Conservation (phyloP, 2,797 vertebrate genomes). For the Coregonus sp. region DNA sequence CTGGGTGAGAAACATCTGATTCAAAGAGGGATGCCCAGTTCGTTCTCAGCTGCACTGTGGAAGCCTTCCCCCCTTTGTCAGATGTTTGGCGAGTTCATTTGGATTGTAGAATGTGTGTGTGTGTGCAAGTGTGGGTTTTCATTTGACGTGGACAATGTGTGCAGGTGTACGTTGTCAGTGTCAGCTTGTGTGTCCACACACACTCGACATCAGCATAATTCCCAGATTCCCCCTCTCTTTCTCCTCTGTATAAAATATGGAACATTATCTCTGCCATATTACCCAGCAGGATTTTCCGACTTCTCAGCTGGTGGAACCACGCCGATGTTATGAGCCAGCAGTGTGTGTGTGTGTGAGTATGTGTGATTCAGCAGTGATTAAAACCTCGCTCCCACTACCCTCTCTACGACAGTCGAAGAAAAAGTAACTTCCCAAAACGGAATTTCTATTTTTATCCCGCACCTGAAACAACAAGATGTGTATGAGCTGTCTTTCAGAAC, state of each 20-base stretch:
- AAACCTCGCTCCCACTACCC: background rate
- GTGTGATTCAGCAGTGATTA: no score
- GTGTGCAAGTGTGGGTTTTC: no score
- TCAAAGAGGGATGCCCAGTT: background rate
- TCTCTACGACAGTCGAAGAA: background rate
- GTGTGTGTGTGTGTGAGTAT: no score
- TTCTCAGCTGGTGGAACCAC: background rate
- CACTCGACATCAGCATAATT: background rate
- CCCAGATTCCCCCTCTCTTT: constrained; percentile 1
- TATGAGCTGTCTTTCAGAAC: no score
- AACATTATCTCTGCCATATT: constrained; percentile 2
- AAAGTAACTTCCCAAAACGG: no score
- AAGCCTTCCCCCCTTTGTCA: background rate
- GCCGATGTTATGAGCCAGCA: background rate
- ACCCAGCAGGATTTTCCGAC: background rate
- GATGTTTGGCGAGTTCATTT: background rate
- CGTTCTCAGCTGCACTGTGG: background rate
- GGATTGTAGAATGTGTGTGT: no score
- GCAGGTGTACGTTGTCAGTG: background rate
- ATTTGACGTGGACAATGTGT: no score
- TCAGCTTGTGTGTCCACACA: background rate
- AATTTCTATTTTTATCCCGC: no score
- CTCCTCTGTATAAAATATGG: background rate
- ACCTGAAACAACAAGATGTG: no score
- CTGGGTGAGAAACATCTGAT: background rate